Evolutionary conservation across 35 echinoderm and acorn worm genomes (phyloP), one percentile per base, ranked within the genome.

Genomic region (Ophioderma brevispina): DNA sequence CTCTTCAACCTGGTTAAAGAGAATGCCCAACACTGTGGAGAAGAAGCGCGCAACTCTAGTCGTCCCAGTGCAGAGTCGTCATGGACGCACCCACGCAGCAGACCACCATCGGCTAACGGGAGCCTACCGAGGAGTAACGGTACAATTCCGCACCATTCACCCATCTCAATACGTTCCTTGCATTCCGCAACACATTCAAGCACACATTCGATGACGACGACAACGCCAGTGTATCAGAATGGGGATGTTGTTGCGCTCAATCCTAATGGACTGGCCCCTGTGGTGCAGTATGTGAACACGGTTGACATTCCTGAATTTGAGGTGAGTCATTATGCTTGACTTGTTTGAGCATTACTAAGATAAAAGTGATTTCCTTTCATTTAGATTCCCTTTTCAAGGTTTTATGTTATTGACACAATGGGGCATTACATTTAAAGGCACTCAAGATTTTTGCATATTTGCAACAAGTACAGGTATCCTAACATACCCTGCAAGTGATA

Each of bases 1-100:
- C 82, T 99, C 19, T 99, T 99, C 39, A 84, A 92, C 32, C 30
- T 93, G 18, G 90, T 99, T 0, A 87, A 99, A 80, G 76, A 86
- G n/a, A 99, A 99, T 56, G 91, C 94, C 25, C 87, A 99, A 64
- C 42, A 85, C 30, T 83, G 82, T 5, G 86, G 81, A 0, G 91
- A 80, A 17, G 82, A 90, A 1, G 78, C 76, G 1, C 39, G 64
- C 6, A 82, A 25, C 32, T 89, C 82, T 37, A 82, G 64, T 35
- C 55, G 86, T 14, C 33, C 31, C 14, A 59, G 83, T 28, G 63
- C 46, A 32, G 31, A 64, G 33, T 85, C 46, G 10, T 23, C 37
- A 21, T 85, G 46, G 52, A 59, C 21, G 46, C 43, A 64, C 25
- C 55, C 31, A 52, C 83, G 43, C 31, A 42, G 21, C 55, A 82